A percentile compares a stretch with the other conserved stretches of the same genome.
Conservation (phyloP, 1,140 invertebrate species). For the Hypothenemus hampei region DNA sequence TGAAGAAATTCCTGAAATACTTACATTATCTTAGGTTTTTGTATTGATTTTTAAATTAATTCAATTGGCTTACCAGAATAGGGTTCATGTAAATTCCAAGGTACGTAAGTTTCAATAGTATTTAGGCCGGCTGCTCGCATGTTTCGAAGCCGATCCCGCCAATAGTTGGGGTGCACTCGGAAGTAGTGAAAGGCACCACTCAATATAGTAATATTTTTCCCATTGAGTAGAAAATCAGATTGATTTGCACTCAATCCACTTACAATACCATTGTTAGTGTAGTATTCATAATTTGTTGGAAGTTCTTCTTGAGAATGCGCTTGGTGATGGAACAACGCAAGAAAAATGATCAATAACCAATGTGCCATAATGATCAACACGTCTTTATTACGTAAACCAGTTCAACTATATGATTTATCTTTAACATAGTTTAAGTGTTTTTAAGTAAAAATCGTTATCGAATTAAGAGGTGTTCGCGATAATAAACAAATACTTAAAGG, state of each 20-base stretch:
- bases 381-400: too few species aligned
- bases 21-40: too few species aligned
- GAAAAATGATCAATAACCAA: too few species aligned
- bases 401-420: too few species aligned
- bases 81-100: constrained; percentile 89
- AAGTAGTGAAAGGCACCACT: constrained; percentile 89
- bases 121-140: constrained; percentile 80
- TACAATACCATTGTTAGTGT: constrained; percentile 33
- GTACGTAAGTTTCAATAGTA: constrained; percentile 87
- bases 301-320: constrained; percentile 7
- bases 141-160: constrained; percentile 57
- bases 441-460: too few species aligned
- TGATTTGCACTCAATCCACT: constrained; percentile 33
- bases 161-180: constrained; percentile 65
- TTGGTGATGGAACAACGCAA: too few species aligned
- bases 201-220: constrained; percentile 37
- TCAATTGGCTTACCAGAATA: constrained; percentile 46
- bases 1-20: too few species aligned
- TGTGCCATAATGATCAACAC: too few species aligned
- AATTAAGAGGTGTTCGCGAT: too few species aligned
- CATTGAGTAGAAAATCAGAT: constrained; percentile 37
- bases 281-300: constrained; percentile 40
- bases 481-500: too few species aligned
- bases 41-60: too few species aligned
- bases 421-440: too few species aligned